Evolutionary conservation across 2,888 invertebrate species (phyloP), one percentile per base, ranked within the genome.

Genomic region (Chymomyza amoena): DNA sequence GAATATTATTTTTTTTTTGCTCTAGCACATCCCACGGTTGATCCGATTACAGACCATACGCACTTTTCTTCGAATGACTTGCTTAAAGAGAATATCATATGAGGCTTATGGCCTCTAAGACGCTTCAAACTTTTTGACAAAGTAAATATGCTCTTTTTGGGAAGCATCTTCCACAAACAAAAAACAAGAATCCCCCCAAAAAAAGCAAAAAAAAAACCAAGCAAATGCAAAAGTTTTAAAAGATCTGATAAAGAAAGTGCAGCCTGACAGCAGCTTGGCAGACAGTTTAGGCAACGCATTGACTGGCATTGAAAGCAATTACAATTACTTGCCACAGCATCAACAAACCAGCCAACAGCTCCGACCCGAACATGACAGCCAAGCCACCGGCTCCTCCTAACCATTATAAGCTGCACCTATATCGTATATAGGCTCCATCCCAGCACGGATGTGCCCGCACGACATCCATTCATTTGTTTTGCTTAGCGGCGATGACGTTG

Each of bases 211-310:
- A 32, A 32, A 1, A 45, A 45, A 13, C 13, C 13, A 45, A 15
- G 13, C 39, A 87, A 83, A 83, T 83, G 83, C 85, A 83, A 83
- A 83, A 82, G 39, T 45, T 87, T 85, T 80, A 73, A 80, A 80
- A 80, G 83, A 83, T 85, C 87, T 78, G 68, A 87, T 79, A 81
- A 80, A 65, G 73, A 87, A 83, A 82, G 36, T 54, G 61, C 76
- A 63, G 70, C 57, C 64, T 59, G 25, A 45, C 39, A 45, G 28
- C 52, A 32, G 10, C 32, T 62, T 66, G 77, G 62, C 77, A 75
- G 68, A 54, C 76, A 77, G 45, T 61, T 39, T 62, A 45, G 36
- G 16, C 68, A 72, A 25, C 66, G 59, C 45, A 56, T 68, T 70
- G 70, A 70, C 68, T 61, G 63, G 69, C 57, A 45, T 61, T 70